Conservation (phyloP, 2,888 invertebrate species). For the Blomia tropicalis region DNA sequence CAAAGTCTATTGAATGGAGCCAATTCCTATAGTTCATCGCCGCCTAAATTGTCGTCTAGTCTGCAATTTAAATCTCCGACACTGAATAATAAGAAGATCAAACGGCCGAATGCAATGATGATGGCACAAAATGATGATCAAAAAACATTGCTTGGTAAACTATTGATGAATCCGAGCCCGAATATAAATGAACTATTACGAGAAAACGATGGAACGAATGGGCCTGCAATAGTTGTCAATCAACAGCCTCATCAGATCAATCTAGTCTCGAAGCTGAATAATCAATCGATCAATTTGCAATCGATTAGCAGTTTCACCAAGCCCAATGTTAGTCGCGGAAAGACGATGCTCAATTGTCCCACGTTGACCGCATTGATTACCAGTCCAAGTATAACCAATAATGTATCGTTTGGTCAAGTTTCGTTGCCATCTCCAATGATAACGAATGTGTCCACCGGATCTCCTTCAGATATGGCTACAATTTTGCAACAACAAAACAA, state of each 20-base stretch:
- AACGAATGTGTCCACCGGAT: neutral
- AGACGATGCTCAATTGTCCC: slow-evolving; percentile 11
- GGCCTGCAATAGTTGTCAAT: neutral
- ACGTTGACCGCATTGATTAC: slow-evolving; percentile 1
- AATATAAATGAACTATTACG: neutral
- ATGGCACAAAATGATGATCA: neutral
- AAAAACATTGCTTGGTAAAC: neutral
- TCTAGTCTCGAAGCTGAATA: neutral
- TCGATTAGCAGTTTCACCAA: neutral
- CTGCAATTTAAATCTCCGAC: neutral
- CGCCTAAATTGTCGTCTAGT: slow-evolving; percentile 4
- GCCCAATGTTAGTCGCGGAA: neutral
- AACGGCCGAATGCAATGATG: neutral
- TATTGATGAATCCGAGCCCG: neutral
- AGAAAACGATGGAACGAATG: neutral
- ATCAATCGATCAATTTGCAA: too few relatives aligned
- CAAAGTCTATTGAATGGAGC: neutral
- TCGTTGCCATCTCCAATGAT: neutral
- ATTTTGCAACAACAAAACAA: neutral
- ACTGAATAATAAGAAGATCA: neutral
- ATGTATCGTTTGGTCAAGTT: too few relatives aligned
- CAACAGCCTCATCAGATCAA: too few relatives aligned
- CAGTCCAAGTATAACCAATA: neutral
- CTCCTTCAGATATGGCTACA: neutral
- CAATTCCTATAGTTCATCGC: neutral